Evolutionary conservation across 2,113 vertebrate species (phyloP).

Genomic region (Pandion haliaetus): DNA sequence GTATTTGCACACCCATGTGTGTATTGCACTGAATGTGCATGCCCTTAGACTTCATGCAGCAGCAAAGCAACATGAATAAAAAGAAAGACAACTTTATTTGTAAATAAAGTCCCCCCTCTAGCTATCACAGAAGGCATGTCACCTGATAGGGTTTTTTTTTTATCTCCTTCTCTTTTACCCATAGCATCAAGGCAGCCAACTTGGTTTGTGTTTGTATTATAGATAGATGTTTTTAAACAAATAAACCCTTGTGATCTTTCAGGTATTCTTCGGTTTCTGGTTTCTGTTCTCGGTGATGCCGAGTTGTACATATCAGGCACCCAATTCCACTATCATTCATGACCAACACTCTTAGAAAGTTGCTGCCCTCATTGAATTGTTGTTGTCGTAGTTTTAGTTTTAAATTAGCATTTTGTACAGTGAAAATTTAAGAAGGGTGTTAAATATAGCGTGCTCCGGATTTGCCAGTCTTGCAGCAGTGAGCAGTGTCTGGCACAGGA

Average conservation of each 20-base stretch:
- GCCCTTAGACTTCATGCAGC: fast-evolving
- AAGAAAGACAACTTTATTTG: not conserved
- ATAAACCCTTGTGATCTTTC: not conserved
- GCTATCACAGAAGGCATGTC: not conserved
- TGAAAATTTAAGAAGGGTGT: not conserved
- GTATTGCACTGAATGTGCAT: fast-evolving
- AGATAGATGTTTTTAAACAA: not conserved
- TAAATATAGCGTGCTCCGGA: fast-evolving
- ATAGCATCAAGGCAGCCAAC: not conserved
- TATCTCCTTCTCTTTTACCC: not conserved
- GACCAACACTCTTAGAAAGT: not conserved
- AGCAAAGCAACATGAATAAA: too few relatives aligned
- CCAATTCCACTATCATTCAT: not conserved
- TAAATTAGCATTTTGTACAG: not conserved
- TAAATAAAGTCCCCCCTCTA: not conserved
- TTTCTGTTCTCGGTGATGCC: not conserved
- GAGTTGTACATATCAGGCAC: fast-evolving
- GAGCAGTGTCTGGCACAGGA: not conserved
- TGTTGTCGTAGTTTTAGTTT: too few relatives aligned
- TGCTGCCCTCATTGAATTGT: not conserved
- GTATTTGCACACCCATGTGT: not conserved
- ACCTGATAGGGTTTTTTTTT: not conserved
- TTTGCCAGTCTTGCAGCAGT: not conserved
- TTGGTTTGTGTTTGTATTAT: not conserved
- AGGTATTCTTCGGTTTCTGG: fast-evolving